Conservation (phyloP, 2,888 invertebrate species). For the Oxystoma pomonae region DNA sequence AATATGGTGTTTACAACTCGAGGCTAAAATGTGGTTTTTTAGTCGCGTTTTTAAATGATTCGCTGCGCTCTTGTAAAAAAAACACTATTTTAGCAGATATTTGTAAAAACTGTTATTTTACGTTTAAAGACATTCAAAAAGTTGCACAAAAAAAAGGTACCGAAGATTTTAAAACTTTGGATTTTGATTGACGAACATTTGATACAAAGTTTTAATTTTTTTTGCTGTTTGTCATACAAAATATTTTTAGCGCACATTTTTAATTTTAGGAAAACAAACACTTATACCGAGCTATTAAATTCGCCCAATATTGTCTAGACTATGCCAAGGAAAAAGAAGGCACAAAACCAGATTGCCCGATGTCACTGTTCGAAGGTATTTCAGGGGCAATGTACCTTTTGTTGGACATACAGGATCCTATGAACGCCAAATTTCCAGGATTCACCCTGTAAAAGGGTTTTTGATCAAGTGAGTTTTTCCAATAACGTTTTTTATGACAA, state of each 20-base stretch:
- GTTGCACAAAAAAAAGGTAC: no score
- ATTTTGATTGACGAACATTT: no score
- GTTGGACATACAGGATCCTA: slow-evolving; percentile 61
- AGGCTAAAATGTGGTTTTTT: no score
- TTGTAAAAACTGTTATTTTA: no score
- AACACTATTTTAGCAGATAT: no score
- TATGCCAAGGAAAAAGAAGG: slow-evolving; percentile 65
- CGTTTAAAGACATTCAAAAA: no score
- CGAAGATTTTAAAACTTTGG: no score
- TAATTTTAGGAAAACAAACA: slow-evolving; percentile 58
- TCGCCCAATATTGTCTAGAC: slow-evolving; percentile 76
- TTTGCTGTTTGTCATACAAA: not conserved
- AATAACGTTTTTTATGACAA: no score
- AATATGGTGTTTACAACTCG: no score
- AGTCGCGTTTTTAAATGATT: no score
- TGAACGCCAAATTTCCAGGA: slow-evolving; percentile 71
- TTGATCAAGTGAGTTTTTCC: not conserved
- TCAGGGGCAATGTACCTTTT: slow-evolving; percentile 75
- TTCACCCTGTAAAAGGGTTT: slow-evolving; percentile 44
- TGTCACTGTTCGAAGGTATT: slow-evolving; percentile 80
- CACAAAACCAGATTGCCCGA: slow-evolving; percentile 72
- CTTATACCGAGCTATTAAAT: slow-evolving; percentile 72
- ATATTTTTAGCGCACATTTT: not conserved
- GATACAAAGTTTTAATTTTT: not conserved
- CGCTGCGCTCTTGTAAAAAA: no score